A percentile compares a stretch with the other conserved stretches of the same genome.
These are phyloP conservation scores for Corydoras maculifer DNA, from an alignment of 2,113 vertebrate genomes.

Conservation along the genomic window DNA sequence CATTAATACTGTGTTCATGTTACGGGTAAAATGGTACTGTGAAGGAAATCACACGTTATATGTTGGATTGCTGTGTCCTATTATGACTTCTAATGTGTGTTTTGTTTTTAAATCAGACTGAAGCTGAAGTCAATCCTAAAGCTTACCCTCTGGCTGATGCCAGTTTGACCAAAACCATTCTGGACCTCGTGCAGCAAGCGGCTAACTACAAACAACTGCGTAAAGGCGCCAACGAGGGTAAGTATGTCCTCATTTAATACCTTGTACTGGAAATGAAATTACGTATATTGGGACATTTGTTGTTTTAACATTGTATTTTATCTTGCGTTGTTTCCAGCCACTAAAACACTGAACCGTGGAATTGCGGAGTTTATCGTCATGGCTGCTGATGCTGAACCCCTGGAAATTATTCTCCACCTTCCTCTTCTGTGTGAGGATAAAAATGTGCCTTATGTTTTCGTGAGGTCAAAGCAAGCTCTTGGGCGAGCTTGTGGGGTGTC, in stretches of 20 bases:
- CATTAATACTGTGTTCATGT: too few species aligned
- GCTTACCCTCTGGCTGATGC: constrained; percentile 95
- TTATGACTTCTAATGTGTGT: too few species aligned
- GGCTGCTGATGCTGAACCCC: constrained; percentile 91
- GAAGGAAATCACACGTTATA: too few species aligned
- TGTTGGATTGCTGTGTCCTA: too few species aligned
- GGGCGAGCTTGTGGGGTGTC: constrained; percentile 92
- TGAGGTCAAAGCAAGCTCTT: constrained; percentile 94
- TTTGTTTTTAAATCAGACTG: constrained; percentile 60
- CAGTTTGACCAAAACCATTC: constrained; percentile 88
- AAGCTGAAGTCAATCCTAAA: constrained; percentile 92
- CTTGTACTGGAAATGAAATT: not conserved
- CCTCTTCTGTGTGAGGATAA: constrained; percentile 95
- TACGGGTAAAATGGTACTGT: too few species aligned
- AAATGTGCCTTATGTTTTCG: constrained; percentile 94
- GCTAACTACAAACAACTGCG: constrained; percentile 95
- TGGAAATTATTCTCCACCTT: constrained; percentile 96
- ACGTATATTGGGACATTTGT: not conserved
- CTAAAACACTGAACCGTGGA: constrained; percentile 94
- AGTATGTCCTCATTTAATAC: constrained; percentile 30
- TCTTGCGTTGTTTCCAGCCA: constrained; percentile 68
- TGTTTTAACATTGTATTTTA: not conserved
- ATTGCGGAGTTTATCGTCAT: constrained; percentile 96
- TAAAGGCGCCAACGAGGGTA: constrained; percentile 97
- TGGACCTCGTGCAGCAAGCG: constrained; percentile 94